These are phyloP conservation scores for Aplodontia rufa DNA, from an alignment of 2,113 vertebrate genomes.

Conservation along the genomic window DNA sequence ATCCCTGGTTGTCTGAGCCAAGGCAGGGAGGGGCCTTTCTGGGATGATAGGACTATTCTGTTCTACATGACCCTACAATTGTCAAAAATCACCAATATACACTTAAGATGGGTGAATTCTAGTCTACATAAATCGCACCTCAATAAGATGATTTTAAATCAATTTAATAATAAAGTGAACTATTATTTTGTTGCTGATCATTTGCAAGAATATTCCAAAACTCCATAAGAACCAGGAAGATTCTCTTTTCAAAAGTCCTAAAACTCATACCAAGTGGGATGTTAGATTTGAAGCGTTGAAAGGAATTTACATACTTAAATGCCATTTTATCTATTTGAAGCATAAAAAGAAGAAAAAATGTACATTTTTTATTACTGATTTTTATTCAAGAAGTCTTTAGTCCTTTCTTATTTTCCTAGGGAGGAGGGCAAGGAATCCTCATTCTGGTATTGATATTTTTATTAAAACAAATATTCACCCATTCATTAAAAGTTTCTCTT, in stretches of 20 bases:
- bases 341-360: conserved; percentile 27
- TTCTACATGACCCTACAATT: neutral
- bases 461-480: conserved; percentile 78
- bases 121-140: neutral
- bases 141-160: neutral
- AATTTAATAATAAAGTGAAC: neutral
- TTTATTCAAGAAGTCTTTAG: conserved; percentile 34
- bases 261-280: neutral
- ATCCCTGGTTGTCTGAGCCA: neutral
- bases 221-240: neutral
- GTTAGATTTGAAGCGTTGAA: conserved; percentile 7
- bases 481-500: conserved; percentile 83
- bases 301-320: neutral
- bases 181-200: neutral
- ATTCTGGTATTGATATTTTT: conserved; percentile 71
- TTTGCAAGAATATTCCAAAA: conserved; percentile 24
- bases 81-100: neutral
- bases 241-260: conserved; percentile 28
- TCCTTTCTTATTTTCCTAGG: conserved; percentile 28
- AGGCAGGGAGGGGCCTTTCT: neutral
- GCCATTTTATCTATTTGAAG: conserved; percentile 30
- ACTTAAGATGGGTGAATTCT: neutral
- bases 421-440: neutral
- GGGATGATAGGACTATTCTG: neutral
- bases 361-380: conserved; percentile 33